A percentile compares a stretch with the other conserved stretches of the same genome.
These are phyloP conservation scores for Leuctra nigra DNA, from an alignment of 2,888 invertebrate genomes.

Conservation along the genomic window DNA sequence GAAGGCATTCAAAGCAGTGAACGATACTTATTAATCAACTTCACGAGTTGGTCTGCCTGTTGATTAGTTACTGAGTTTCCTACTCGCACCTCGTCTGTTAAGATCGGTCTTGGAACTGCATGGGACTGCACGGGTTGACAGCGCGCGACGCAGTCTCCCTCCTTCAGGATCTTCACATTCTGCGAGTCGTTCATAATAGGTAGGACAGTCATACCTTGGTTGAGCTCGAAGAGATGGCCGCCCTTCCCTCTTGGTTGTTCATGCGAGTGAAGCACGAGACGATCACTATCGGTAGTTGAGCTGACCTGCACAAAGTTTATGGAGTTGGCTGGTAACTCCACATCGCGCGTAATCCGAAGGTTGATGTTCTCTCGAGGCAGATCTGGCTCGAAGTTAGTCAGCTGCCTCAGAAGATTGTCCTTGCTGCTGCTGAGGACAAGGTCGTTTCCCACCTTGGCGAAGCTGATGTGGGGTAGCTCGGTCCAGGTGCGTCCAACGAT, in stretches of 20 bases:
- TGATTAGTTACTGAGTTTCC: not conserved
- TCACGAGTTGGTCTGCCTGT: not conserved
- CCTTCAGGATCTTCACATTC: not conserved
- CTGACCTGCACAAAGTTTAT: not conserved
- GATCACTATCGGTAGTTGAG: not conserved
- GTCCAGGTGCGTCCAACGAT: not conserved
- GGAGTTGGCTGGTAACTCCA: not conserved
- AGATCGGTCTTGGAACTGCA: not conserved
- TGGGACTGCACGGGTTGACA: not conserved
- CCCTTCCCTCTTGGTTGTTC: not conserved
- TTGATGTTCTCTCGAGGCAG: not conserved
- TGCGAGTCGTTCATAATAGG: not conserved
- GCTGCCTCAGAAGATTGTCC: not conserved
- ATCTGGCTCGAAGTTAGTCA: not conserved
- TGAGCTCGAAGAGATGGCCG: not conserved
- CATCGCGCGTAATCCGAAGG: not conserved
- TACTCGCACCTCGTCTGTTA: not conserved
- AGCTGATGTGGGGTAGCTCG: not conserved
- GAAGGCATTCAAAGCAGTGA: not conserved
- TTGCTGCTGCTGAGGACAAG: not conserved
- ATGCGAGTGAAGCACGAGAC: not conserved
- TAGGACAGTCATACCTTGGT: not conserved
- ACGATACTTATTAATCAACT: not conserved
- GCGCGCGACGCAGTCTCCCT: not conserved
- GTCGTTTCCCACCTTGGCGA: not conserved